A percentile compares a stretch with the other conserved stretches of the same genome.
Conservation (phyloP, 2,888 invertebrate species). For the Tupiocoris notatus region DNA sequence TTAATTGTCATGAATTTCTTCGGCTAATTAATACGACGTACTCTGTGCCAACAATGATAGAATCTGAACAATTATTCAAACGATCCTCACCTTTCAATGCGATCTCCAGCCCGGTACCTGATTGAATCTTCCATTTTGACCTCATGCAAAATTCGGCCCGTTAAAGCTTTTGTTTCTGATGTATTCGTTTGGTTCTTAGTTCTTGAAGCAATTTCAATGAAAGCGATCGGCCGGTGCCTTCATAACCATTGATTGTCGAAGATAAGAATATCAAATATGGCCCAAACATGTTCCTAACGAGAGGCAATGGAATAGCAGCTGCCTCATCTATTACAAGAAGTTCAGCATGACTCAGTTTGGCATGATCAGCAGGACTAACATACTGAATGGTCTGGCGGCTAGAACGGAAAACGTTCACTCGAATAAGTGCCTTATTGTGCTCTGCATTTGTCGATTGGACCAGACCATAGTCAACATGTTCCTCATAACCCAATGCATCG, state of each 20-base stretch:
- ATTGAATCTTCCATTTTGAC: conserved; percentile 86
- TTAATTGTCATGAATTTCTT: too few relatives aligned
- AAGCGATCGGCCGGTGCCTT: conserved; percentile 94
- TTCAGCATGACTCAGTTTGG: conserved; percentile 88
- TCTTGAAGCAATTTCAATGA: conserved; percentile 93
- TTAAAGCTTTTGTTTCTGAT: conserved; percentile 56
- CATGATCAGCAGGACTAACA: conserved; percentile 88
- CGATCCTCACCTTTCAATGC: conserved; percentile 67
- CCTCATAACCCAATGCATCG: conserved; percentile 90
- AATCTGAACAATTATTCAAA: too few relatives aligned
- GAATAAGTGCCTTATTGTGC: conserved; percentile 91
- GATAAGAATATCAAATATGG: conserved; percentile 93
- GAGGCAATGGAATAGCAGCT: conserved; percentile 93
- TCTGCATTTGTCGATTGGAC: conserved; percentile 94
- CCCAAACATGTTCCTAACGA: conserved; percentile 83
- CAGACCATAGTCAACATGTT: conserved; percentile 92
- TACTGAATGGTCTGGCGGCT: conserved; percentile 95
- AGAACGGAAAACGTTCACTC: conserved; percentile 86
- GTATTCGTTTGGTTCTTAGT: conserved; percentile 63
- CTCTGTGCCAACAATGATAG: too few relatives aligned
- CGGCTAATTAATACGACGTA: too few relatives aligned
- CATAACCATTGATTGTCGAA: conserved; percentile 97
- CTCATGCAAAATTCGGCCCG: conserved; percentile 59
- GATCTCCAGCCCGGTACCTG: conserved; percentile 82
- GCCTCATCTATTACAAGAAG: conserved; percentile 97